Conservation (phyloP, 2,113 vertebrate species). For the Glaucomys volans region DNA sequence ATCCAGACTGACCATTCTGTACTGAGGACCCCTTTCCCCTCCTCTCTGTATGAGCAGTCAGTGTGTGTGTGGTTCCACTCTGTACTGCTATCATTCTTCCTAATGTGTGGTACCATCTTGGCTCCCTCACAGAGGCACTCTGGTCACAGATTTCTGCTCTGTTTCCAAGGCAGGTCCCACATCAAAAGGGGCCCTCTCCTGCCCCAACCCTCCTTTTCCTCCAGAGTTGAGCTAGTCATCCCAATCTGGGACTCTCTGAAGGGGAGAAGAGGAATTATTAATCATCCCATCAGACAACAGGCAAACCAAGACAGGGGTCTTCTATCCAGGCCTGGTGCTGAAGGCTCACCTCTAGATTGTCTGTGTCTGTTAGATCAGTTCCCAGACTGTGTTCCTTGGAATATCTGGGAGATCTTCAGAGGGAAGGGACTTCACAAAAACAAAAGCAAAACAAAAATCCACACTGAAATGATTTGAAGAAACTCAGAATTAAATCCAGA, state of each 20-base stretch:
- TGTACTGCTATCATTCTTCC: background rate
- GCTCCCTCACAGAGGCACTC: too few species aligned
- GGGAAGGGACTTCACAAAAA: background rate
- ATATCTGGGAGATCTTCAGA: background rate
- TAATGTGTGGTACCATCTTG: background rate
- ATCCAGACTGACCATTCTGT: too few species aligned
- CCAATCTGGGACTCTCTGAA: background rate
- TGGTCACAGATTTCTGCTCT: background rate
- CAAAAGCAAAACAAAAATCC: slow-evolving; percentile 15
- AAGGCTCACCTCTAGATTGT: background rate
- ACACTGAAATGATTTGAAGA: slow-evolving; percentile 15
- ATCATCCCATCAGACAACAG: background rate
- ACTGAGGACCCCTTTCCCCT: background rate
- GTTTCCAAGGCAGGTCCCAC: background rate
- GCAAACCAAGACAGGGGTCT: background rate
- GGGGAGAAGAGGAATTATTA: background rate
- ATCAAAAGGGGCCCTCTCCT: background rate
- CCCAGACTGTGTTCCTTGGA: background rate
- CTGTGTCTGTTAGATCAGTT: background rate
- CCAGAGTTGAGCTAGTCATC: background rate
- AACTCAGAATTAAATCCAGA: background rate
- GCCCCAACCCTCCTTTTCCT: too few species aligned
- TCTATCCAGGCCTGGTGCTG: background rate
- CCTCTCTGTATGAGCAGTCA: rapidly evolving
- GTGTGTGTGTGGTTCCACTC: too few species aligned